A percentile compares a stretch with the other conserved stretches of the same genome.
Evolutionary conservation across 1,140 invertebrate species (phyloP).

Genomic region (Bombus fervidus): DNA sequence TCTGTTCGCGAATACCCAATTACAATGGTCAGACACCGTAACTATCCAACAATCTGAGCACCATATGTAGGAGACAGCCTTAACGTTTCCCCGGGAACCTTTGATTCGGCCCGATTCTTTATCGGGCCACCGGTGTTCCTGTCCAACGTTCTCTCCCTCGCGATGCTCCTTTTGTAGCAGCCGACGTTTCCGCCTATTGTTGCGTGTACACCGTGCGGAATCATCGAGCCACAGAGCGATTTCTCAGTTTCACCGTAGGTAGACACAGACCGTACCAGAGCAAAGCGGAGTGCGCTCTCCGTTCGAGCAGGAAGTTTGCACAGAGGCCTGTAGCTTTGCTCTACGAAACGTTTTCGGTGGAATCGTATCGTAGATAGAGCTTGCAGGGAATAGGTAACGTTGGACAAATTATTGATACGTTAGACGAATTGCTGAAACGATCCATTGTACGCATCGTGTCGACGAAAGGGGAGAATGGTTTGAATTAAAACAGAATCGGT

Average conservation of each 20-base stretch:
- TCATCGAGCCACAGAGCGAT: constrained; percentile 62
- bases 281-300: neutral
- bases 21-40: constrained; percentile 75
- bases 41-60: constrained; percentile 71
- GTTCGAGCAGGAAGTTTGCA: no score
- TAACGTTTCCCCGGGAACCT: constrained; percentile 55
- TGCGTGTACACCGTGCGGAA: constrained; percentile 57
- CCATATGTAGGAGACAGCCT: constrained; percentile 61
- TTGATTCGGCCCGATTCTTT: constrained; percentile 67
- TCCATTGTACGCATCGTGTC: neutral
- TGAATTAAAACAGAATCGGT: constrained; percentile 30
- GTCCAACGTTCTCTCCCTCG: constrained; percentile 53
- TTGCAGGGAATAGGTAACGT: no score
- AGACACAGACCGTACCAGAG: neutral
- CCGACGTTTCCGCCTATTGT: constrained; percentile 70
- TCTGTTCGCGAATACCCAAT: constrained; percentile 54
- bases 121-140: constrained; percentile 57
- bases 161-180: constrained; percentile 65
- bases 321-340: no score
- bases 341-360: neutral
- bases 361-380: no score
- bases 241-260: constrained; percentile 56
- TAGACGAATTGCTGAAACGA: neutral
- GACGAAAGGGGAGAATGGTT: neutral
- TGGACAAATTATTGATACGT: constrained; percentile 35